These are phyloP conservation scores for Leguminivora glycinivorella DNA, from an alignment of 1,140 invertebrate species.

Conservation along the genomic window DNA sequence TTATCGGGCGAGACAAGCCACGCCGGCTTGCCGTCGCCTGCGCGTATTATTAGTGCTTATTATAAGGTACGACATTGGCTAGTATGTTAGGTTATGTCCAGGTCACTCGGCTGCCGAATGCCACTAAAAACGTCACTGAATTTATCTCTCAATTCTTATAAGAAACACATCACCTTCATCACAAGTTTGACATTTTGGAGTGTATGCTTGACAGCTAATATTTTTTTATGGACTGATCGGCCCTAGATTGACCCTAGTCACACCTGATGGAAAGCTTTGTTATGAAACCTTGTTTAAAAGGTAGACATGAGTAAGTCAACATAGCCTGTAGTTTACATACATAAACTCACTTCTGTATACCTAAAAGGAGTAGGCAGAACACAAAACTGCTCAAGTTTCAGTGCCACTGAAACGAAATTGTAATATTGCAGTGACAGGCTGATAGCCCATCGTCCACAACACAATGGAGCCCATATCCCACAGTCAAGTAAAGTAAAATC, in stretches of 20 bases:
- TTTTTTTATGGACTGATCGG: too few relatives aligned
- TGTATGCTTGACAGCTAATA: not conserved
- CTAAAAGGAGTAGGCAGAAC: too few relatives aligned
- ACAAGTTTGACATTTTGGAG: conserved; percentile 38
- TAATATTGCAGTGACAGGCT: too few relatives aligned
- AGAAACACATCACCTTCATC: conserved; percentile 43
- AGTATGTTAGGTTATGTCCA: conserved; percentile 32
- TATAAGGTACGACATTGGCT: conserved; percentile 24
- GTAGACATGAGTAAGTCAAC: not conserved
- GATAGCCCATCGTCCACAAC: too few relatives aligned
- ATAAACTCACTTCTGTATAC: too few relatives aligned
- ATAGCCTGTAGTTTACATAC: not conserved
- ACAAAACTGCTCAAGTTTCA: too few relatives aligned
- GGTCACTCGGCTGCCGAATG: conserved; percentile 8
- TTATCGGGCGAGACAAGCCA: conserved; percentile 68
- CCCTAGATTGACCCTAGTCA: too few relatives aligned
- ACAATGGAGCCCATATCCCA: too few relatives aligned
- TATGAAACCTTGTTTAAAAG: not conserved
- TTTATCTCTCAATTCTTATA: not conserved
- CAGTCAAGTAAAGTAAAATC: too few relatives aligned
- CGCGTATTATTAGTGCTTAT: conserved; percentile 58
- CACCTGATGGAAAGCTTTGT: too few relatives aligned
- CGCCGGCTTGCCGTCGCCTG: conserved; percentile 67
- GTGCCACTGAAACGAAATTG: too few relatives aligned
- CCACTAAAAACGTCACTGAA: conserved; percentile 10